phyloP scores from a whole-genome alignment of 2,797 vertebrate species.

The Gymnothorax reevesii region DNA sequence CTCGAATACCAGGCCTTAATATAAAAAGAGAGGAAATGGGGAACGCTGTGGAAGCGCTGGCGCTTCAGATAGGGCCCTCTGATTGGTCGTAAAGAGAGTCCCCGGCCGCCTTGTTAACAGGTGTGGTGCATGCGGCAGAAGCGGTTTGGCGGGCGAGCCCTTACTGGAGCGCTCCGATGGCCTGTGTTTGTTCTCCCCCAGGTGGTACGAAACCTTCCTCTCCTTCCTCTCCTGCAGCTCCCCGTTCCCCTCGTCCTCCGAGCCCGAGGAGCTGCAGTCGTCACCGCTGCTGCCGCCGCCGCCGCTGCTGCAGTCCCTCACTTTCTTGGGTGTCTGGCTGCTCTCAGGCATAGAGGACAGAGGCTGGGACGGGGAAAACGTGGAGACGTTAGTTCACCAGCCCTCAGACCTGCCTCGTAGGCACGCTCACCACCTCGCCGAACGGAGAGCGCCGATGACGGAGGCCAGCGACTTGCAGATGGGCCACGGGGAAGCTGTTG shows the following conservation, averaged over 20 bases:
- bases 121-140: neutral
- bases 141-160: constrained; percentile 32
- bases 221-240: constrained; percentile 72
- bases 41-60: constrained; percentile 7
- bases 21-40: constrained; percentile 15
- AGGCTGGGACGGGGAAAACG: constrained; percentile 64
- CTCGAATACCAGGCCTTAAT: constrained; percentile 37
- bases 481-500: constrained; percentile 41
- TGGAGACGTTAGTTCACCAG: constrained; percentile 20
- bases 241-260: constrained; percentile 74
- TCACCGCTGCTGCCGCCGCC: constrained; percentile 82
- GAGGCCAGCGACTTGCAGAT: constrained; percentile 24
- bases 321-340: constrained; percentile 74
- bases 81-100: constrained; percentile 46
- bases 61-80: constrained; percentile 24
- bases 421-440: constrained; percentile 62
- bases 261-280: constrained; percentile 79
- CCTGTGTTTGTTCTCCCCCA: constrained; percentile 78
- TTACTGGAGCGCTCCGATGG: constrained; percentile 87
- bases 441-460: constrained; percentile 36
- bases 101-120: constrained; percentile 34
- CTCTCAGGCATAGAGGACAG: constrained; percentile 92
- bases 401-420: constrained; percentile 61
- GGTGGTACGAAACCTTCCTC: constrained; percentile 83
- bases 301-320: constrained; percentile 75